Conservation (phyloP, 2,113 vertebrate species). For the Silurus meridionalis region DNA sequence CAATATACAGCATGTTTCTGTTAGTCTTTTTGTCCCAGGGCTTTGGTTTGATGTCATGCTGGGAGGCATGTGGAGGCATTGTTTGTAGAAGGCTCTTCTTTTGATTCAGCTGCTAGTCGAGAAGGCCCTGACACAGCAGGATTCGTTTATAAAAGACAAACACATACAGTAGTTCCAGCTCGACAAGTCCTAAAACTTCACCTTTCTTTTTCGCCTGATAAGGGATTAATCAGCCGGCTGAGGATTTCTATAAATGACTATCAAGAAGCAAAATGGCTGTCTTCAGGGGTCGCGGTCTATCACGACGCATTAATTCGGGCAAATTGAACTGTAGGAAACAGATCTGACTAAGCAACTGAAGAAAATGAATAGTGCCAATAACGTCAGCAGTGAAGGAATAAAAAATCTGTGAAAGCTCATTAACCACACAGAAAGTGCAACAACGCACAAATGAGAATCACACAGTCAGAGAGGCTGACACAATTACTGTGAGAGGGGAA, state of each 20-base stretch:
- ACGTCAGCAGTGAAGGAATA: neutral
- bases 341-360: neutral
- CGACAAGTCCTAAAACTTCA: neutral
- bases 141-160: slow-evolving; percentile 18
- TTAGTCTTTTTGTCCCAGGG: neutral
- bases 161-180: slow-evolving; percentile 20
- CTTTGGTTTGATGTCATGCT: slow-evolving; percentile 45
- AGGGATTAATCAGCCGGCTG: neutral
- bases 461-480: slow-evolving; percentile 4
- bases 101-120: slow-evolving; percentile 25
- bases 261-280: slow-evolving; percentile 8
- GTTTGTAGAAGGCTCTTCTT: slow-evolving; percentile 39
- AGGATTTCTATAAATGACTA: neutral
- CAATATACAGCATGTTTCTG: slow-evolving; percentile 2
- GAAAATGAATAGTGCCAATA: neutral
- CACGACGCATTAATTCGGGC: neutral
- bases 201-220: neutral
- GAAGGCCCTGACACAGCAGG: slow-evolving; percentile 56
- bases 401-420: slow-evolving; percentile 10
- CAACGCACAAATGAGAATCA: slow-evolving; percentile 10
- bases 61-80: slow-evolving; percentile 35
- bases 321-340: slow-evolving; percentile 4
- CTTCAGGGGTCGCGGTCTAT: neutral
- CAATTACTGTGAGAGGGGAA: neutral
- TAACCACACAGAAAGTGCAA: neutral